Evolutionary conservation across 2,113 vertebrate genomes (phyloP).

Genomic region (Sitta europaea): DNA sequence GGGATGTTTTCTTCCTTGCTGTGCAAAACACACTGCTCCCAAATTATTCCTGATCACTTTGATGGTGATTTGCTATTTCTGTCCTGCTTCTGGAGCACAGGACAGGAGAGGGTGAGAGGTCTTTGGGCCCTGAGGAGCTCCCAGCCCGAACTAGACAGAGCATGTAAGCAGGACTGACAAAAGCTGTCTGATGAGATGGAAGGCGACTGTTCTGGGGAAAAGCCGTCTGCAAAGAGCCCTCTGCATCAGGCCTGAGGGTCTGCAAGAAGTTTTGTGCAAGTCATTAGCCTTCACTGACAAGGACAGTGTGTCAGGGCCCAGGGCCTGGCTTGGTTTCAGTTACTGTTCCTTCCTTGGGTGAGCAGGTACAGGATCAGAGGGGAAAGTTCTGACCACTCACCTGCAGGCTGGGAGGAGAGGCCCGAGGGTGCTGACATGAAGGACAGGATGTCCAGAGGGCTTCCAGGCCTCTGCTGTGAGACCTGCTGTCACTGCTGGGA

Average conservation of each 20-base stretch:
- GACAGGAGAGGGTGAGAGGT: neutral
- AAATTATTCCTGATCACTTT: neutral
- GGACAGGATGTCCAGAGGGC: accelerated
- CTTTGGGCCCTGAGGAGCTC: neutral
- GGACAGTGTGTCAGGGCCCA: neutral
- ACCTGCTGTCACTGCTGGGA: neutral
- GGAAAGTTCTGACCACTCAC: too few species aligned
- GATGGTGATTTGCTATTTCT: neutral
- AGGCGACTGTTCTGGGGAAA: neutral
- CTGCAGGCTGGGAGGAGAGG: neutral
- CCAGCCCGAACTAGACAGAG: neutral
- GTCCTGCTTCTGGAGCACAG: neutral
- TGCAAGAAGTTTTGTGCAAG: neutral
- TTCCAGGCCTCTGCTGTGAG: neutral
- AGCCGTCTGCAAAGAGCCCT: neutral
- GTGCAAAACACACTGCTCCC: accelerated
- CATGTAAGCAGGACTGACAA: neutral
- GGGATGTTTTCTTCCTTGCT: neutral
- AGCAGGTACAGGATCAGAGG: neutral
- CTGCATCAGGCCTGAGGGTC: neutral
- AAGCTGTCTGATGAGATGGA: neutral
- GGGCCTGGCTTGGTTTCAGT: neutral
- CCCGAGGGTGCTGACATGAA: neutral
- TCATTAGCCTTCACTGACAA: neutral
- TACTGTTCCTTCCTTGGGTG: accelerated